Evolutionary conservation across 2,113 vertebrate genomes (phyloP).

Genomic region (Pseudopipra pipra): DNA sequence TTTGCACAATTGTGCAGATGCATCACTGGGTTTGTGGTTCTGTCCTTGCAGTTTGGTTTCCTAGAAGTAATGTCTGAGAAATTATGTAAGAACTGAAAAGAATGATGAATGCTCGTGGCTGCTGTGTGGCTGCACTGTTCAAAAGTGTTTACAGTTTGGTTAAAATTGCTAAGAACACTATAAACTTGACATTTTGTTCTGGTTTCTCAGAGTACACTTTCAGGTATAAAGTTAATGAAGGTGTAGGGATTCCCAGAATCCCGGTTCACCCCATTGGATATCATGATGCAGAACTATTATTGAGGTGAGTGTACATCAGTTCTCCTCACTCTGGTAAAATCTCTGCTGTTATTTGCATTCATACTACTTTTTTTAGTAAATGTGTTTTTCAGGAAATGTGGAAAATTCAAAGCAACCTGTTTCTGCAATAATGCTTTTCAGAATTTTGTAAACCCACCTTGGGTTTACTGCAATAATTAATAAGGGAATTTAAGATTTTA

Average conservation of each 20-base stretch:
- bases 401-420: neutral
- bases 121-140: neutral
- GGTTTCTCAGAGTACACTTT: slow-evolving; percentile 85
- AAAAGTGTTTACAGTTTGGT: neutral
- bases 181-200: neutral
- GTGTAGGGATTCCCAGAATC: slow-evolving; percentile 89
- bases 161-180: neutral
- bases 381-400: neutral
- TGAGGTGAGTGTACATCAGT: slow-evolving; percentile 75
- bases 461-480: neutral
- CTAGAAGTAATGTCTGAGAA: neutral
- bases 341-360: neutral
- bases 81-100: neutral
- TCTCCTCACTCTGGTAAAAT: neutral
- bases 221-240: slow-evolving; percentile 79
- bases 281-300: slow-evolving; percentile 83
- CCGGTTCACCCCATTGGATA: slow-evolving; percentile 95
- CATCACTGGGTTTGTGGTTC: neutral
- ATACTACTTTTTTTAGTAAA: neutral
- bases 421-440: neutral
- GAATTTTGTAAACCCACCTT: neutral
- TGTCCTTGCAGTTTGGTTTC: neutral
- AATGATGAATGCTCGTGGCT: neutral
- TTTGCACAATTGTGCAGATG: neutral
- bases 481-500: neutral